phyloP scores from a whole-genome alignment of 2,797 vertebrate genomes.

The Ateles fusciceps region DNA sequence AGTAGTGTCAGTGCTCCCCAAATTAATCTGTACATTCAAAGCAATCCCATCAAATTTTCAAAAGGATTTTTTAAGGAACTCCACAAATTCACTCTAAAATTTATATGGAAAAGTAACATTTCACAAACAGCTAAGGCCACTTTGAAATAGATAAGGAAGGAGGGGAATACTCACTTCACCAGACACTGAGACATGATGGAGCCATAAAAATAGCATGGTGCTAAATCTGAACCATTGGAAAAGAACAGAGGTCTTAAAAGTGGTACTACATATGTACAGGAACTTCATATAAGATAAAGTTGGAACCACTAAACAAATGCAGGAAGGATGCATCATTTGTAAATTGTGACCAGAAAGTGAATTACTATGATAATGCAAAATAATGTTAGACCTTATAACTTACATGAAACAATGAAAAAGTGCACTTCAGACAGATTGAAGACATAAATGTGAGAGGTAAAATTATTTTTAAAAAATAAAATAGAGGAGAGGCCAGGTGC shows the following conservation, averaged over 20 bases:
- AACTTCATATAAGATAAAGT: background rate
- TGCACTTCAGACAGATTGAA: background rate
- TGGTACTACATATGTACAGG: background rate
- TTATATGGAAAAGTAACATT: background rate
- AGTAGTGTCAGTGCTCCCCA: background rate
- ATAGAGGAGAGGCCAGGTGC: background rate
- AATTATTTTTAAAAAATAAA: background rate
- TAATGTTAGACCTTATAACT: background rate
- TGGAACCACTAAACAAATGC: background rate
- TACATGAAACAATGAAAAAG: background rate
- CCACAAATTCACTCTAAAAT: background rate
- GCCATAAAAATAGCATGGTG: background rate
- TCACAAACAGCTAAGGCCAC: background rate
- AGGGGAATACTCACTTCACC: background rate
- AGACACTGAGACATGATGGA: background rate
- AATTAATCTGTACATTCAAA: background rate
- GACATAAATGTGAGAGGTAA: background rate
- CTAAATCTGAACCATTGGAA: background rate
- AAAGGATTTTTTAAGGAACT: background rate
- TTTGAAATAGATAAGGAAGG: background rate
- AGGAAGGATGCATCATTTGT: background rate
- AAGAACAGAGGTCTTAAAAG: background rate
- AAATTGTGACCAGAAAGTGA: background rate
- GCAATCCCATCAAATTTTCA: conserved; percentile 18
- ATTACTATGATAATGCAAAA: background rate